Base-by-base conservation (phyloP, 2,797 vertebrate genomes). In the Cuculus canorus region DNA sequence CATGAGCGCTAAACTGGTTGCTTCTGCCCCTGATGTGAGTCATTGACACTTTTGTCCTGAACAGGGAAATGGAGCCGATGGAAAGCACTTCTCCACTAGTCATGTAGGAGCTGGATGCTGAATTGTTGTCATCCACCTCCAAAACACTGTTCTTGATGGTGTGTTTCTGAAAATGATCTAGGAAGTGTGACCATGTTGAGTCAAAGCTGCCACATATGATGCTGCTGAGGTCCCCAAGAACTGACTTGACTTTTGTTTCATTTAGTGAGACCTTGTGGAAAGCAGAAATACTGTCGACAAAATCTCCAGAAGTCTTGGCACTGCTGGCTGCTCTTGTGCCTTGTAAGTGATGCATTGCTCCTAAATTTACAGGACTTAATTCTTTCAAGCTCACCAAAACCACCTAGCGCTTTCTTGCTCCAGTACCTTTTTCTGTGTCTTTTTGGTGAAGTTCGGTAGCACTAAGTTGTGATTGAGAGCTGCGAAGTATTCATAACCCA, bases 261-360 rank as follows among this genome's bases (percentile, higher is more conserved):
- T 35, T 75, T 24, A 57, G 35, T 35, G 59, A 54, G 52, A 25
- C 17, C 41, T 17, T 16, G 3, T 32, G 63, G 39, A 59, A 68
- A 57, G 19, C 32, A 53, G 76, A 43, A 8, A 43, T 21, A 2
- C 18, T 15, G 7, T 13, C 35, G 8, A 13, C 30, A 37, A 45
- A 60, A 56, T 13, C 66, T 18, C 9, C 1, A 10, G 54, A 72
- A 33, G 9, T 76, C 81, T 65, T 33, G 52, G 53, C 17, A 1
- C 66, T 82, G 63, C 45, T 88, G 88, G 75, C 59, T 82, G 88
- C 63, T 89, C 39, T 73, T 82, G 63, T 43, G 61, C 92, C 61
- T 91, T 75, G 57, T 8, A 65, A 56, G 79, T 22, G 57, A 24
- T 11, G 5, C 53, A n/a, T 71, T 1, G 0, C 82, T 89, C 83